Evolutionary conservation across 37 sponge, comb jelly and placozoan species (phyloP).

Genomic region (Cliona cf. orientalis): DNA sequence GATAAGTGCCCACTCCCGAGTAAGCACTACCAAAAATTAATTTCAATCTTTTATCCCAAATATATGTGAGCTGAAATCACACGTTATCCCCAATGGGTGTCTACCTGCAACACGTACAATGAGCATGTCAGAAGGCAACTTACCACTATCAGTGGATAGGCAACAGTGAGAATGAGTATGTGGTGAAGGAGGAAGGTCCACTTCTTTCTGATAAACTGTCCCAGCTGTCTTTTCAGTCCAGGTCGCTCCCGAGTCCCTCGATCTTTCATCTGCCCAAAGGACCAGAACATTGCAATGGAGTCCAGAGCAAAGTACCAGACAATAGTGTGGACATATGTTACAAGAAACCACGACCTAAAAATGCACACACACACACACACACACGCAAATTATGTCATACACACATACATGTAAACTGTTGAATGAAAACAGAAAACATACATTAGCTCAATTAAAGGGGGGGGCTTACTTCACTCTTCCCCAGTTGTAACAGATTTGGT

Average conservation of each 20-base stretch:
- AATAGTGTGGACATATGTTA: constrained; percentile 26
- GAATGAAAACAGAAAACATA: too few species aligned
- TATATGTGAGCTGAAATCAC: neutral
- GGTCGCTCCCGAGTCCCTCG: neutral
- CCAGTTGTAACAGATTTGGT: too few species aligned
- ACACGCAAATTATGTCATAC: too few species aligned
- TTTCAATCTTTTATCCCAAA: neutral
- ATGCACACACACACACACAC: too few species aligned
- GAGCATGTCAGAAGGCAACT: neutral
- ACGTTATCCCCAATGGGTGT: neutral
- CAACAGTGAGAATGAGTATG: neutral
- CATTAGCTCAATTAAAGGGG: too few species aligned
- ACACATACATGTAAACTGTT: too few species aligned
- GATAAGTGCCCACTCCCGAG: too few species aligned
- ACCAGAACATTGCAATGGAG: constrained; percentile 32
- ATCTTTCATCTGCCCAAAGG: constrained; percentile 19
- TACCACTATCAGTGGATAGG: constrained; percentile 32
- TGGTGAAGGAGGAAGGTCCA: constrained; percentile 28
- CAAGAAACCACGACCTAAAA: constrained; percentile 7
- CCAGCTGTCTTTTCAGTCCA: neutral
- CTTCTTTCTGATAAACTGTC: neutral
- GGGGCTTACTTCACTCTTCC: too few species aligned
- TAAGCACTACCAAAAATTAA: too few species aligned
- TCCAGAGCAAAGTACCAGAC: constrained; percentile 53
- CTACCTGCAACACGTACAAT: too few species aligned